phyloP scores from a whole-genome alignment of 2,888 invertebrate species.

The Dyspetes luteomarginatus region DNA sequence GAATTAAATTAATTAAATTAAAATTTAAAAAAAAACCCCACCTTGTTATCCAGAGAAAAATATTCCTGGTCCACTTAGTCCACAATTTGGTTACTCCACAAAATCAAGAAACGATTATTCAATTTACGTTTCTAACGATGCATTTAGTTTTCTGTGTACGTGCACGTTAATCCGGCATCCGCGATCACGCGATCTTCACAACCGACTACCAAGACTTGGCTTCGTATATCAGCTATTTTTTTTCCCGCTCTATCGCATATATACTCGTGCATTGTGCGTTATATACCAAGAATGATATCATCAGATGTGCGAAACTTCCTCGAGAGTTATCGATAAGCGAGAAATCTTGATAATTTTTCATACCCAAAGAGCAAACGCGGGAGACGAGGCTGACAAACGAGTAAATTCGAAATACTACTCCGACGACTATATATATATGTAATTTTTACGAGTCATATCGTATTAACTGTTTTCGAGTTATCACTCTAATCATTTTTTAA shows the following conservation, averaged over 20 bases:
- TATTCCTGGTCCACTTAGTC: not conserved
- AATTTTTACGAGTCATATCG: no score
- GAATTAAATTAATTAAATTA: conserved; percentile 1
- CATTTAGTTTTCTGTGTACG: not conserved
- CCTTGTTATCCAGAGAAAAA: not conserved
- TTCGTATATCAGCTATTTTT: conserved; percentile 21
- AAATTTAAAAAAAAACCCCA: conserved; percentile 16
- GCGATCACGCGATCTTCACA: conserved; percentile 52
- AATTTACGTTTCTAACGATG: not conserved
- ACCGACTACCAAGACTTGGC: conserved; percentile 35
- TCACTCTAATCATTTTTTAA: no score
- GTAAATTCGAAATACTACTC: not conserved
- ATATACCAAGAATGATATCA: conserved; percentile 17
- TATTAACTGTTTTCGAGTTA: not conserved
- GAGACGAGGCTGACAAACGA: not conserved
- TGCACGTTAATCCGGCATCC: conserved; percentile 9
- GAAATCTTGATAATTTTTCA: not conserved
- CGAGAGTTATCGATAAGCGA: conserved; percentile 16
- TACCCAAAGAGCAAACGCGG: conserved; percentile 1
- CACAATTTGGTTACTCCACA: not conserved
- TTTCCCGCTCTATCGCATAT: conserved; percentile 11
- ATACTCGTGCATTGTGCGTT: not conserved
- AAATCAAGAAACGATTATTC: not conserved
- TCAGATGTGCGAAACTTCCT: not conserved
- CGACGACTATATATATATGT: no score